Evolutionary conservation across 2,113 vertebrate genomes (phyloP).

Genomic region (Tangachromis dhanisi): DNA sequence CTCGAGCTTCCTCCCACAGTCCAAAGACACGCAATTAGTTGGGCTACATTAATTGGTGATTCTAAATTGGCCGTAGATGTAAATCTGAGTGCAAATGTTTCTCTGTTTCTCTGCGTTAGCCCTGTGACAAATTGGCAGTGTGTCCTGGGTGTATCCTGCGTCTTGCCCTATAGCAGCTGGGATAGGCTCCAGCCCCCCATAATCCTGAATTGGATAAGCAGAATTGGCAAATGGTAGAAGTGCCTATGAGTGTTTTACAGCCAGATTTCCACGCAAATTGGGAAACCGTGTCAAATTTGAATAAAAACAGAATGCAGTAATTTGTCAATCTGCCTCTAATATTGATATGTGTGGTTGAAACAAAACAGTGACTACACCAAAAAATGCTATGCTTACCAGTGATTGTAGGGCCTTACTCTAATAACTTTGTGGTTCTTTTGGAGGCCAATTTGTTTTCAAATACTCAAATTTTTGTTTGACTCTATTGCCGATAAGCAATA

Average conservation of each 20-base stretch:
- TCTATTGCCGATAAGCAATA: background rate
- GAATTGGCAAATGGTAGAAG: background rate
- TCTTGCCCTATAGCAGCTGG: background rate
- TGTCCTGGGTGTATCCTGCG: background rate
- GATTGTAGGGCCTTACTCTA: background rate
- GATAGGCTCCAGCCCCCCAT: background rate
- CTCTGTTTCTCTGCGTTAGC: background rate
- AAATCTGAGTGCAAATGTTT: background rate
- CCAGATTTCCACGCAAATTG: background rate
- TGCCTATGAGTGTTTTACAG: background rate
- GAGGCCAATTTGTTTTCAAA: background rate
- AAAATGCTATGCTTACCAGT: background rate
- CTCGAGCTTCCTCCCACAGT: background rate
- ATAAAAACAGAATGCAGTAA: background rate
- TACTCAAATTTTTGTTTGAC: background rate
- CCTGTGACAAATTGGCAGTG: background rate
- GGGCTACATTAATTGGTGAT: background rate
- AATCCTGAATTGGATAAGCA: background rate
- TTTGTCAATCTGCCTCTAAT: background rate
- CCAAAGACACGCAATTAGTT: background rate
- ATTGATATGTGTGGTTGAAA: background rate
- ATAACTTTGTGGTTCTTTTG: background rate
- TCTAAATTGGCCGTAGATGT: background rate
- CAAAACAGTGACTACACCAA: background rate
- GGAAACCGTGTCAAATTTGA: background rate